Percentiles rank a stretch among this genome's conserved stretches.
phyloP scores from a whole-genome alignment of 2,888 invertebrate species.

The Apoda limacodes region DNA sequence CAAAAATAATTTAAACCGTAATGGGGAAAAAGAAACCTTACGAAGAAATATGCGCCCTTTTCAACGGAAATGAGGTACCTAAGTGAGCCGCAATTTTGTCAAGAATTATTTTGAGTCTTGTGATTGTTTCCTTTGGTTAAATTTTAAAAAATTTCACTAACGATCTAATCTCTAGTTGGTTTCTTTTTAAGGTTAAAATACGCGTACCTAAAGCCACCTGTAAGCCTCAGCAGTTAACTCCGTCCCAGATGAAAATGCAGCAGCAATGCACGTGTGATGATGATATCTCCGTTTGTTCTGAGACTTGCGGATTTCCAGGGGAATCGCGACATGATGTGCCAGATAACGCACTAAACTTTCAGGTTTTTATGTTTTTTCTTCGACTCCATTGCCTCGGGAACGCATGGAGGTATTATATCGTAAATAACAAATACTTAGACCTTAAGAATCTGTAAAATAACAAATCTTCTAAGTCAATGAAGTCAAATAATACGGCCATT shows the following conservation, averaged over 20 bases:
- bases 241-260: constrained; percentile 46
- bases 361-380: no score
- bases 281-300: constrained; percentile 45
- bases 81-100: no score
- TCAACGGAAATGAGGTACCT: constrained; percentile 71
- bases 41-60: constrained; percentile 75
- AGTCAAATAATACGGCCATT: no score
- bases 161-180: neutral
- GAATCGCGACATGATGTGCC: constrained; percentile 22
- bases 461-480: no score
- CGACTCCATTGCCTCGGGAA: no score
- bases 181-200: constrained; percentile 61
- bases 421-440: no score
- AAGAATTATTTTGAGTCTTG: no score
- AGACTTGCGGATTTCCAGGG: constrained; percentile 38
- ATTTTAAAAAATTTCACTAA: no score
- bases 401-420: no score
- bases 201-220: constrained; percentile 69
- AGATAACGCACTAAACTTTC: constrained; percentile 40
- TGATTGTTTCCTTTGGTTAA: no score
- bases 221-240: constrained; percentile 48
- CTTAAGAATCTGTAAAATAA: no score
- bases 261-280: constrained; percentile 57
- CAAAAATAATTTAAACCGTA: no score
- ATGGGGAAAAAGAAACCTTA: constrained; percentile 53